Evolutionary conservation across 2,113 vertebrate species (phyloP), one percentile per base, ranked within the genome.

Genomic region (Sinocyclocheilus anshuiensis): DNA sequence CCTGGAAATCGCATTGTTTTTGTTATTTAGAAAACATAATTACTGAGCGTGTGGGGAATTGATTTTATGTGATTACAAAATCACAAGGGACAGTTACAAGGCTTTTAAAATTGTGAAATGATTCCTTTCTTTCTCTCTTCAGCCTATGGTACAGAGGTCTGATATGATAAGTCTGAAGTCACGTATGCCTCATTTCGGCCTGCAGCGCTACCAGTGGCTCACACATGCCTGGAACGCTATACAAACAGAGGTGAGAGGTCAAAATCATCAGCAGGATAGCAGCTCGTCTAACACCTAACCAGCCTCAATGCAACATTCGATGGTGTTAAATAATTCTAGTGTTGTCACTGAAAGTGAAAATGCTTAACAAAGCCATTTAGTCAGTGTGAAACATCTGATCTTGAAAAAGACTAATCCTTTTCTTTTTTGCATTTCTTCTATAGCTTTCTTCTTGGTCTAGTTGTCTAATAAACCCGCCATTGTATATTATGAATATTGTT

Each of bases 191-290:
- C 97, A 96, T 91, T 99, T 96, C 1, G 97, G 98, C 33, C 93
- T 98, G 59, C 97, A 97, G 85, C 95, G 95, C 65, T 97, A 98
- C 91, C 97, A 96, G 89, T 99, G 98, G 98, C 95, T 99, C 84
- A 99, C 97, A 79, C 97, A 98, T 81, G 97, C 98, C 90, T 99
- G 98, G 98, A 97, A 99, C 94, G 96, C 96, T 93, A 97, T 99
- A 94, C 98, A 99, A 93, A 96, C 96, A n/a, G 96, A 99, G 96
- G 98, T 99, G 92, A 95, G 93, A 48, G 20, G 4, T 6, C 53
- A 57, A 63, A 20, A 61, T 45, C 9, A 50, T 29, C 9, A 53
- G 36, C 22, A 74, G 39, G 10, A 29, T 71, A 4, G 36, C 50
- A 57, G 24, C 53, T 13, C 11, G 8, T 81, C 57, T 18, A 45